These are phyloP conservation scores for Diarsia dahlii DNA, from an alignment of 2,888 invertebrate genomes.

Conservation along the genomic window DNA sequence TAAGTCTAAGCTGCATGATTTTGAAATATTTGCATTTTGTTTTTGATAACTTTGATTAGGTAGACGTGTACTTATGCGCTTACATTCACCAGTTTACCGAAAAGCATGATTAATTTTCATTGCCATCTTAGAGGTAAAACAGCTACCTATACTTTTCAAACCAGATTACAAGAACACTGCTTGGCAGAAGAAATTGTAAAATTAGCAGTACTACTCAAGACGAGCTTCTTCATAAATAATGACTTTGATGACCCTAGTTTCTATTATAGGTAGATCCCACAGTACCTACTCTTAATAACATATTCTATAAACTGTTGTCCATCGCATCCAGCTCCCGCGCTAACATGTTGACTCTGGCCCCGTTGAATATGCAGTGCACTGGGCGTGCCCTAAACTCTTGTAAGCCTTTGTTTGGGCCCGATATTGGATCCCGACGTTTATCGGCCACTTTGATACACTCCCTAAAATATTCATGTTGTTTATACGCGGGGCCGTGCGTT, in stretches of 20 bases:
- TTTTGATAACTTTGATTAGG: too few relatives aligned
- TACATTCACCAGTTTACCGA: too few relatives aligned
- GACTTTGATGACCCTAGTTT: background rate
- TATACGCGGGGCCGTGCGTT: constrained; percentile 65
- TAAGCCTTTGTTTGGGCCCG: constrained; percentile 88
- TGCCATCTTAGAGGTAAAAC: background rate
- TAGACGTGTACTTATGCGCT: too few relatives aligned
- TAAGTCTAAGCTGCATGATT: background rate
- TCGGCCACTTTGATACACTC: constrained; percentile 83
- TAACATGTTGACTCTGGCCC: constrained; percentile 79
- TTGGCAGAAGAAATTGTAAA: too few relatives aligned
- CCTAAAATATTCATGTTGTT: constrained; percentile 79
- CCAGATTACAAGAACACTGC: background rate
- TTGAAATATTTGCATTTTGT: too few relatives aligned
- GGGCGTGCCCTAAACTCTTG: constrained; percentile 89
- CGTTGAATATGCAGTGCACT: constrained; percentile 88
- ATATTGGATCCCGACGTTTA: constrained; percentile 87
- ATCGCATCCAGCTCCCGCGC: constrained; percentile 53
- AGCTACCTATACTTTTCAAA: background rate
- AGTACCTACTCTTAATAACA: background rate
- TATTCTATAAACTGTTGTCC: constrained; percentile 9
- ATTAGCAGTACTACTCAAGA: background rate
- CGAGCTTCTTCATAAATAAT: background rate
- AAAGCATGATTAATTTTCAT: background rate
- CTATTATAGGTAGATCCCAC: too few relatives aligned